Conservation (phyloP, 2,888 invertebrate species). For the Ethmia dodecea region DNA sequence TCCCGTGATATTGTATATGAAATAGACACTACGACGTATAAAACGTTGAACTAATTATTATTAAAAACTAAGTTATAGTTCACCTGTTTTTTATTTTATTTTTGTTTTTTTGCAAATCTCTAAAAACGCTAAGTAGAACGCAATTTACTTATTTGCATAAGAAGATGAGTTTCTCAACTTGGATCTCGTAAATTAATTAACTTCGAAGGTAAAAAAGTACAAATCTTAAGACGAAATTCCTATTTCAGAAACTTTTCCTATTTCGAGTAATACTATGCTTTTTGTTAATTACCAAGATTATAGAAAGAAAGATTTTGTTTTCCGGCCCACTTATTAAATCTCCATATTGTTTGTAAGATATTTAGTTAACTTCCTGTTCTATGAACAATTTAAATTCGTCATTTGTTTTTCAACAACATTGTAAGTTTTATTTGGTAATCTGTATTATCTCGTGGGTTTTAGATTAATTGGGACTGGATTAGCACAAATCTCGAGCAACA, state of each 20-base stretch:
- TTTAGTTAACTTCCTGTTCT: slow-evolving; percentile 11
- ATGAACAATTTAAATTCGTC: background rate
- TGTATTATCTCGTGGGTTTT: no score
- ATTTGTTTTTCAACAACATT: background rate
- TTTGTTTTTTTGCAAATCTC: background rate
- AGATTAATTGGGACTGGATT: no score
- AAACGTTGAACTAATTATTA: no score
- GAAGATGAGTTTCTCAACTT: slow-evolving; percentile 50
- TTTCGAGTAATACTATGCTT: slow-evolving; percentile 52
- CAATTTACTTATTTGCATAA: slow-evolving; percentile 55
- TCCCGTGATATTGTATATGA: no score
- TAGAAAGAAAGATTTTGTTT: slow-evolving; percentile 33
- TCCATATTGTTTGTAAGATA: slow-evolving; percentile 20
- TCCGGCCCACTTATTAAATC: slow-evolving; percentile 24
- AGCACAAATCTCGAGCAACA: slow-evolving; percentile 6
- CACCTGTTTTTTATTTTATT: no score
- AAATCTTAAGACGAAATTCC: slow-evolving; percentile 46
- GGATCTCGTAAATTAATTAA: slow-evolving; percentile 62
- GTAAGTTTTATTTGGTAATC: background rate
- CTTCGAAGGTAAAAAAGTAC: slow-evolving; percentile 56
- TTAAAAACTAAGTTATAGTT: no score
- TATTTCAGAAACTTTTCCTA: slow-evolving; percentile 48
- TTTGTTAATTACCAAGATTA: slow-evolving; percentile 54
- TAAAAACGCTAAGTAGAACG: slow-evolving; percentile 15
- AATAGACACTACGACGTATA: no score